Percentiles rank a stretch among this genome's conserved stretches.
Conservation (phyloP, 2,888 invertebrate species). For the Drosophila anomalata region DNA sequence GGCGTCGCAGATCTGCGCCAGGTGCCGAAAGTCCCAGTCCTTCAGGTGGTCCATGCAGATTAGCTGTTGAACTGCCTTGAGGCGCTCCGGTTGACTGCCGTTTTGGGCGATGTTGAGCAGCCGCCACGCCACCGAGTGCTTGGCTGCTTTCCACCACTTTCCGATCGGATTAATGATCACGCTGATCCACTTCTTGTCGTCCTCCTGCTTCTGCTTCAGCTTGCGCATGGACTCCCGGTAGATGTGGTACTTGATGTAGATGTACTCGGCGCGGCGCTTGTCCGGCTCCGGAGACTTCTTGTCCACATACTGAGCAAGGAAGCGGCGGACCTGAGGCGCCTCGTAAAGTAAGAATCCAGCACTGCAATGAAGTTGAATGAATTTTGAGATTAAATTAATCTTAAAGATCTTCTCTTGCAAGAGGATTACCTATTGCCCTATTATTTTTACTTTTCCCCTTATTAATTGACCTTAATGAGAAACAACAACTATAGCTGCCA, state of each 20-base stretch:
- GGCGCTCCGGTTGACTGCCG: slow-evolving; percentile 87
- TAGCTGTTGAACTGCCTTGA: slow-evolving; percentile 87
- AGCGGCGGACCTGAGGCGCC: slow-evolving; percentile 78
- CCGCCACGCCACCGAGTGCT: slow-evolving; percentile 88
- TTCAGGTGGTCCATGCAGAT: slow-evolving; percentile 88
- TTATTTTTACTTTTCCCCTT: slow-evolving; percentile 8
- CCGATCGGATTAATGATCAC: slow-evolving; percentile 83
- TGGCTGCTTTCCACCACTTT: slow-evolving; percentile 87
- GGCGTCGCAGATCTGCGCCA: slow-evolving; percentile 92
- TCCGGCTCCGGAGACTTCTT: slow-evolving; percentile 62
- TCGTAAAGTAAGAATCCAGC: slow-evolving; percentile 82
- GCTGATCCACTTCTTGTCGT: slow-evolving; percentile 83
- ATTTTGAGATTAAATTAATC: not conserved
- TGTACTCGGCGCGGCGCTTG: slow-evolving; percentile 85
- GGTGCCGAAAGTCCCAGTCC: slow-evolving; percentile 88
- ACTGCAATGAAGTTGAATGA: slow-evolving; percentile 59
- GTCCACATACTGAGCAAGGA: slow-evolving; percentile 83
- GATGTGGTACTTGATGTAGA: slow-evolving; percentile 85
- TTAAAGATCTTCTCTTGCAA: too few species aligned
- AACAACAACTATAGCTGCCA: slow-evolving; percentile 52
- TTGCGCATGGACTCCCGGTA: slow-evolving; percentile 83
- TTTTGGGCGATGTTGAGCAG: slow-evolving; percentile 88
- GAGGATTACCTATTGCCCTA: not conserved
- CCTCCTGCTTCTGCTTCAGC: slow-evolving; percentile 79
- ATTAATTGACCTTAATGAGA: slow-evolving; percentile 30